Conservation (phyloP, 2,113 vertebrate species). For the Apteryx owenii region DNA sequence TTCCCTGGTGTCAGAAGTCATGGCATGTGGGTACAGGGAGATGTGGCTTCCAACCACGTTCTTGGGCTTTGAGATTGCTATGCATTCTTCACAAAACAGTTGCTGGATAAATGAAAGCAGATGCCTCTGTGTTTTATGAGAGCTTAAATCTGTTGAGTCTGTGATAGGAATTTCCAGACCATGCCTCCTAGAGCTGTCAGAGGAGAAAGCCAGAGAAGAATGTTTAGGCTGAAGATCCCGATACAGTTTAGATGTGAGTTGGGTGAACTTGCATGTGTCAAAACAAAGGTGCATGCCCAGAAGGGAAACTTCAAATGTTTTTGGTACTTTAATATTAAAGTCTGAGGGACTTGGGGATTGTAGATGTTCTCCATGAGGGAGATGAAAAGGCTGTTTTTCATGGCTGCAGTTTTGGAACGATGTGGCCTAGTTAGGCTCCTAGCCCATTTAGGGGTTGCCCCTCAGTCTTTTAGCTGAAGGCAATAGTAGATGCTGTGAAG, state of each 20-base stretch:
- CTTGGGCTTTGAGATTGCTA: not conserved
- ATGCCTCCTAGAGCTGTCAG: not conserved
- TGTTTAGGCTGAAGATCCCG: not conserved
- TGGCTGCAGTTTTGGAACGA: not conserved
- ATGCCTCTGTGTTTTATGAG: not conserved
- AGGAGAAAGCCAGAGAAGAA: not conserved
- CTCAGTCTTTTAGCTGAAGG: not conserved
- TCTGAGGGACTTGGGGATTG: not conserved
- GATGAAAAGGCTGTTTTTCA: not conserved
- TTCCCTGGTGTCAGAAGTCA: not conserved
- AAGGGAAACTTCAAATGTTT: not conserved
- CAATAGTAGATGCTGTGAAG: not conserved
- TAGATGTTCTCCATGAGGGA: not conserved
- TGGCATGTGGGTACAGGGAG: not conserved
- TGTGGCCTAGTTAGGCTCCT: not conserved
- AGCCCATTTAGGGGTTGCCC: not conserved
- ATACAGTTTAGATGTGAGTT: not conserved
- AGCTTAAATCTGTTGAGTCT: not conserved
- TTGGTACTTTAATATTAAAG: not conserved
- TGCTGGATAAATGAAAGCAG: not conserved
- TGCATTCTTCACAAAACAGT: not conserved
- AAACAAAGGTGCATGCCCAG: not conserved
- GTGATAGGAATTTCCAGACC: not conserved
- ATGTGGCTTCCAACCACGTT: not conserved
- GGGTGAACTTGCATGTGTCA: not conserved